These are phyloP conservation scores for Brachionus sp. DNA, from an alignment of 1,140 invertebrate genomes.

Conservation along the genomic window DNA sequence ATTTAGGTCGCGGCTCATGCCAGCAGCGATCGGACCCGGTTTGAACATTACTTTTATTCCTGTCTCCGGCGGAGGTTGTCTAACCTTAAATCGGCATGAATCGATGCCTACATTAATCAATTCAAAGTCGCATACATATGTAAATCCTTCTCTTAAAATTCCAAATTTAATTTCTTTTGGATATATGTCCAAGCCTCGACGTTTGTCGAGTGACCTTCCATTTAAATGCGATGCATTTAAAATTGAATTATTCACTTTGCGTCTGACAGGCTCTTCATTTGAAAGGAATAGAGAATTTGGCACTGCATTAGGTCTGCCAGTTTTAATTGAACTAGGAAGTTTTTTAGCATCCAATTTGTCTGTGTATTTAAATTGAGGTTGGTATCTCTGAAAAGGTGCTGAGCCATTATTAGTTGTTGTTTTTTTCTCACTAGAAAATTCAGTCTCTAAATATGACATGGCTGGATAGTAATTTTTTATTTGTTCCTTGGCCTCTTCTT, in stretches of 20 bases:
- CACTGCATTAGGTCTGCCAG: conserved; percentile 52
- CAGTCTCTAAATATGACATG: conserved; percentile 26
- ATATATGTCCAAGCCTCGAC: conserved; percentile 53
- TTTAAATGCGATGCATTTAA: conserved; percentile 51
- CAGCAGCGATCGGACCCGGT: conserved; percentile 58
- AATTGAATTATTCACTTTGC: conserved; percentile 53
- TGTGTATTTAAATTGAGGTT: conserved; percentile 47
- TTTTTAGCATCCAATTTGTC: conserved; percentile 51
- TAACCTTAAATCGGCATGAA: conserved; percentile 56
- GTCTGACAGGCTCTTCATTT: conserved; percentile 56
- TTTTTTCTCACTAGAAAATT: conserved; percentile 27
- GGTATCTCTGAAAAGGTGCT: background rate
- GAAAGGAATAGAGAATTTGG: conserved; percentile 53
- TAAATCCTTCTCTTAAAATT: conserved; percentile 54
- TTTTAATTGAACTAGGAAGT: conserved; percentile 53
- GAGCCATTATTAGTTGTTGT: background rate
- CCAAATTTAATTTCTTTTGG: conserved; percentile 58
- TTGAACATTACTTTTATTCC: conserved; percentile 55
- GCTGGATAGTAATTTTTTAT: background rate
- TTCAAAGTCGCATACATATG: conserved; percentile 49
- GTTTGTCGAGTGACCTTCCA: conserved; percentile 49
- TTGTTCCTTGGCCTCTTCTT: background rate
- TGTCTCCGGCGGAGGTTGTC: conserved; percentile 57
- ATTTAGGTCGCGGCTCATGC: conserved; percentile 55
- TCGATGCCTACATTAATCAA: conserved; percentile 58